Base-by-base conservation (phyloP, 2,113 vertebrate genomes). In the Ellobius talpinus region DNA sequence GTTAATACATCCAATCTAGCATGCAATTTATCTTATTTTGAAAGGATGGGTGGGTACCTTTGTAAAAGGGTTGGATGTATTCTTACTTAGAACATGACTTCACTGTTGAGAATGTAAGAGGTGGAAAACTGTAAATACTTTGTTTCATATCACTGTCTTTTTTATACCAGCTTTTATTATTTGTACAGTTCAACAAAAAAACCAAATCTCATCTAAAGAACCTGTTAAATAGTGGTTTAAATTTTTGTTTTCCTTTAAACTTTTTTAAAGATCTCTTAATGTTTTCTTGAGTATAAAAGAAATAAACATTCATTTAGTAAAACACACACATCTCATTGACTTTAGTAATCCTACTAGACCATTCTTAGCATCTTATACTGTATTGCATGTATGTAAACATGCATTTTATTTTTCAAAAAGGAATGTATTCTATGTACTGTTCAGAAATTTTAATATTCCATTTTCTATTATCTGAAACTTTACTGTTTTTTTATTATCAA, bases 41-140 rank as follows among this genome's bases (percentile, higher is more conserved):
- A 77, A 93, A 93, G 88, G 78, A 5, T 66, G 4, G 39, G 58
- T 65, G 81, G 45, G 5, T 92, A 93, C 3, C 45, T 90, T 85
- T 95, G 73, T 74, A n/a, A 90, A 84, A 89, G 52, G 72, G 33
- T 73, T 95, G 68, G 42, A 50, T 11, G 21, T 66, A 87, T n/a
- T 86, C 16, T 94, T 91, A 33, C 33, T 90, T 84, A 98, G 96
- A 70, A 91, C n/a, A 87, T 82, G 45, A 72, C 29, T 82, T 97
- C 31, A 89, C 39, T 96, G 65, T 93, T 82, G 36, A 92, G 61
- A 95, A 87, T 95, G 3, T 90, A 89, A 96, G 33, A 42, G 17
- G 6, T 85, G 19, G 72, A 63, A 90, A 78, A 93, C 70, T 95
- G 45, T 94, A 85, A 96, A 92, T 58, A 91, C 23, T 66, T 88